Conservation (phyloP, 2,113 vertebrate genomes). For the Serilophus lunatus region DNA sequence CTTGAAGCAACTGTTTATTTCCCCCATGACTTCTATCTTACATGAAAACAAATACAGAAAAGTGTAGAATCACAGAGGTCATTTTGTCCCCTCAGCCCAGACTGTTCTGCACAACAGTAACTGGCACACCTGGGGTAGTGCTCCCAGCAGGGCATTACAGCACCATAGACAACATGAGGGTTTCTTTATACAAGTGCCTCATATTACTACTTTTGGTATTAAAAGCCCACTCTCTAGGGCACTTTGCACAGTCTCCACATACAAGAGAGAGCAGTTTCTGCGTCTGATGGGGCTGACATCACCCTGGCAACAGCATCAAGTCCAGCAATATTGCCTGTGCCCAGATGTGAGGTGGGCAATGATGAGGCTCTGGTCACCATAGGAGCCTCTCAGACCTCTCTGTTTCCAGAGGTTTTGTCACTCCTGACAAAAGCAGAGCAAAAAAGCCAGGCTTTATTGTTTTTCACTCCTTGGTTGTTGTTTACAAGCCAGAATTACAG, state of each 20-base stretch:
- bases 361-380: slow-evolving; percentile 43
- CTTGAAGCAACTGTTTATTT: not conserved
- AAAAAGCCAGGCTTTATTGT: not conserved
- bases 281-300: slow-evolving; percentile 70
- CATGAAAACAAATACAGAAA: rapidly evolving
- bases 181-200: rapidly evolving
- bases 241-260: not conserved
- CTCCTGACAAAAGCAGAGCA: not conserved
- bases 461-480: not conserved
- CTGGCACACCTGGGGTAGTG: not conserved
- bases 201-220: not conserved
- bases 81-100: not conserved
- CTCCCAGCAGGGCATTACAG: not conserved
- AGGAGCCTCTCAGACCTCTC: not conserved
- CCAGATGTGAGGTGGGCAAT: slow-evolving; percentile 74
- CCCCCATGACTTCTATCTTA: not conserved
- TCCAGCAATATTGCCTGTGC: slow-evolving; percentile 68
- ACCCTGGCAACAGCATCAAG: slow-evolving; percentile 78
- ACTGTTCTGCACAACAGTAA: rapidly evolving
- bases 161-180: not conserved
- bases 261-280: slow-evolving; percentile 54
- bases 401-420: slow-evolving; percentile 26
- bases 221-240: not conserved
- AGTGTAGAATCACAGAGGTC: not conserved
- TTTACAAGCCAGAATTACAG: not conserved